Evolutionary conservation across 2,797 vertebrate species (phyloP), one percentile per base, ranked within the genome.

Genomic region (Oreochromis grahami): DNA sequence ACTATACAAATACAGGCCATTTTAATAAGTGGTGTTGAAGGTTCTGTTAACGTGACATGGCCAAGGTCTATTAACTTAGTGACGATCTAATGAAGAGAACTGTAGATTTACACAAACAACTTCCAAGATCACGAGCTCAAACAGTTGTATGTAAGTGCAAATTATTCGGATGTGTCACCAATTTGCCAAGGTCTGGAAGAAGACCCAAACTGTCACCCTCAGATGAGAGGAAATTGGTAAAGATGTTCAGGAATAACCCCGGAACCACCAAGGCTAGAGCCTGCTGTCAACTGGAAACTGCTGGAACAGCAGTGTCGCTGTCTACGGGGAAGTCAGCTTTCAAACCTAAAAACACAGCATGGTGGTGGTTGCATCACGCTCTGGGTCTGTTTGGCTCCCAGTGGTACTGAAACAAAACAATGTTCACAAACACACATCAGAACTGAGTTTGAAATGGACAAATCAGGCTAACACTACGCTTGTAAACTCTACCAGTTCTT

Each of bases 11-110:
- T 26, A 26, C 24, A 26, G 24, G 24, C 24, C 24, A 26, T 43
- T 68, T 68, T 68, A 68, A 41, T 24, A 68, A 68, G 36, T 24
- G 63, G 13, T 43, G 8, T 43, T 68, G 63, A 68, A 68, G 21
- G 63, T 26, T 43, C 63, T 68, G 14, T 68, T 68, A 68, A 24
- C 3, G 0, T 68, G 63, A 68, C 36, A 68, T 24, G 36, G 13
- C 13, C 38, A 43, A 15, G 13, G 63, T 24, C 36, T 68, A 68
- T 68, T 68, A 68, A 41, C 60, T 7, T 3, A 38, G 34, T 14
- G 58, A 63, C 10, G 19, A 63, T 1, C 58, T 63, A 63, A 63
- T n/a, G 34, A 65, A 38, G 0, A 65, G 19, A 65, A 60, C 9
- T 60, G 29, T 58, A 29, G 3, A 58, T 19, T 60, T 60, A 19